phyloP scores from a whole-genome alignment of 2,113 vertebrate species.

The Notothenia rossii region DNA sequence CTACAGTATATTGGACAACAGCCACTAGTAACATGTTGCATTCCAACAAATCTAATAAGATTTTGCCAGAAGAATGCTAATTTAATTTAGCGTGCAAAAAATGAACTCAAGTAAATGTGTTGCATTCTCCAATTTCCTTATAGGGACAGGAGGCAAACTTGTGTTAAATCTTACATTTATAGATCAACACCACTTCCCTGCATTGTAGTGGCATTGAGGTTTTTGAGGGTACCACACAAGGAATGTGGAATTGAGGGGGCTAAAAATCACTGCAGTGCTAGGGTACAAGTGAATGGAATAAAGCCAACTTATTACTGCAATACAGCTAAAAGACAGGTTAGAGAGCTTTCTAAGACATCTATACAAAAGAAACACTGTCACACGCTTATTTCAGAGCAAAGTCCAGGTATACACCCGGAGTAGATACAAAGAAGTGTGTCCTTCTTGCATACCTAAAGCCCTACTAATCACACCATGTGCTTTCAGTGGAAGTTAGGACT shows the following conservation, averaged over 20 bases:
- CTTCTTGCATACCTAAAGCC: conserved; percentile 42
- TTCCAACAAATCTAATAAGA: conserved; percentile 48
- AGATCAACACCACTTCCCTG: not conserved
- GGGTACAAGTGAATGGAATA: conserved; percentile 9
- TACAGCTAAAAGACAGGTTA: conserved; percentile 1
- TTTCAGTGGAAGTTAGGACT: conserved; percentile 29
- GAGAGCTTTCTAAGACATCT: not conserved
- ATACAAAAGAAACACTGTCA: not conserved
- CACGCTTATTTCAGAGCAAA: conserved; percentile 19
- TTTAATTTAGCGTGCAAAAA: conserved; percentile 41
- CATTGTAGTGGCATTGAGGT: not conserved
- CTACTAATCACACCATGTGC: conserved; percentile 46
- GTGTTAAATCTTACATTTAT: not conserved
- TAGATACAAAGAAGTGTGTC: conserved; percentile 22
- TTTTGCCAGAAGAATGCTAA: conserved; percentile 33
- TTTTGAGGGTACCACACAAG: not conserved
- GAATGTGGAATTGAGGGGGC: not conserved
- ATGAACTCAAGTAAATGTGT: conserved; percentile 5
- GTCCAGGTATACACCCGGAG: conserved; percentile 27
- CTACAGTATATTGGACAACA: conserved; percentile 1
- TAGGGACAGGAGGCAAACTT: not conserved
- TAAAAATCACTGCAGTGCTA: conserved; percentile 8
- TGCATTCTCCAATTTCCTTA: not conserved
- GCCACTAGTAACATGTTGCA: conserved; percentile 23
- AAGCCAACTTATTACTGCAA: conserved; percentile 17